Base-by-base conservation (phyloP, 2,797 vertebrate species). In the Enteromius fasciolatus region DNA sequence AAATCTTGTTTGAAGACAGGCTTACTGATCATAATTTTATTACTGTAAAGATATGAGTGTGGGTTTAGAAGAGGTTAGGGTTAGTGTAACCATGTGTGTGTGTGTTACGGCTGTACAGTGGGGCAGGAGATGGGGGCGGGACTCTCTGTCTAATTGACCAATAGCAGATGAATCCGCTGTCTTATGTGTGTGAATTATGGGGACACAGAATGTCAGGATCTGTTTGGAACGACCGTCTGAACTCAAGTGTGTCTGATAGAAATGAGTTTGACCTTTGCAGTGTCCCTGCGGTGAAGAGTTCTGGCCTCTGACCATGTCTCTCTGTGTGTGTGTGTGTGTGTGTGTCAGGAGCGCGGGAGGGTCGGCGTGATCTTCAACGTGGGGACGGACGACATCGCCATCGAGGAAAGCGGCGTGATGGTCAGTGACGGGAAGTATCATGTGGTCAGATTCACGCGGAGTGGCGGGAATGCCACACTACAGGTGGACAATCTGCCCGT, bases 401-500 rank as follows among this genome's bases (percentile, higher is more conserved):
- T 98, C 17, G 96, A 97, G 85, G 97, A 98, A 93, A 93, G 94
- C 78, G 96, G 95, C 8, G 95, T 97, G 90, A 93, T 94, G 84
- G 96, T 98, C 92, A 98, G 96, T 87, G 97, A 98, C 73, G 96
- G 97, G 87, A 97, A 97, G 88, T 98, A 97, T 93, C 96, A 98
- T 4, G 97, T 98, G 94, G 96, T 97, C 86, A 96, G 97, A 85
- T 98, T 98, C 90, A 97, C 97, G 0, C 94, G 97, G 86, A 97
- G 97, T 12, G 97, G 97, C 0, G 97, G 97, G 81, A 98, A 98
- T 8, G 96, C 97, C 86, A 97, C 97, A 9, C 93, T 98, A 76
- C 97, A 98, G 95, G 96, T 98, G 95, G 97, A 97, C 95, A 97
- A 95, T 93, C 97, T 97, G 95, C 96, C 97, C 0, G 93, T 97